Conservation (phyloP, 2,113 vertebrate species). For the Elachura formosa region DNA sequence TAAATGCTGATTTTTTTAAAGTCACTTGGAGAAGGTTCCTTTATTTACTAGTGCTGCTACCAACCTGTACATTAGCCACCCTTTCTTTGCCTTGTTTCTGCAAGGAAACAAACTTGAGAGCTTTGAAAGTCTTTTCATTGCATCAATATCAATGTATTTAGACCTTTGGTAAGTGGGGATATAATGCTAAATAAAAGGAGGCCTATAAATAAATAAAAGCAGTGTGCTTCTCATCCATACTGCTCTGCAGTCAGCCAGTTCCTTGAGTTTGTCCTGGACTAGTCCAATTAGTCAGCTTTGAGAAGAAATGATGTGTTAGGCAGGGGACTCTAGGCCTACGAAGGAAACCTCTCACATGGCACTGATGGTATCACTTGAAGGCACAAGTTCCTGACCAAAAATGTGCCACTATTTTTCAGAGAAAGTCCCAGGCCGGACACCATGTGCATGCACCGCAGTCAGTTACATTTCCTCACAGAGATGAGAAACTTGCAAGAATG, state of each 20-base stretch:
- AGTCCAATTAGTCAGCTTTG: not conserved
- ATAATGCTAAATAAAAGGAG: not conserved
- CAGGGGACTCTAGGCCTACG: not conserved
- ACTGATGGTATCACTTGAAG: not conserved
- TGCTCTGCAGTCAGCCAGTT: fast-evolving
- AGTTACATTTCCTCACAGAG: not conserved
- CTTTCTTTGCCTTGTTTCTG: not conserved
- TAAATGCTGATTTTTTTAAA: not conserved
- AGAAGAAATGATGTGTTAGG: not conserved
- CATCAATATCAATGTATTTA: not conserved
- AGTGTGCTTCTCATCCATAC: fast-evolving
- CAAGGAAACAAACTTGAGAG: not conserved
- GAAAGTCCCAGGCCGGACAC: not conserved
- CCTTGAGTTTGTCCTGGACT: not conserved
- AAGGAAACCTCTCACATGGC: not conserved
- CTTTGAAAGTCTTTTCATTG: not conserved
- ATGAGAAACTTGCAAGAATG: not conserved
- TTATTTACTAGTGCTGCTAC: not conserved
- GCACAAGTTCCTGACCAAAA: not conserved
- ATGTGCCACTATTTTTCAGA: not conserved
- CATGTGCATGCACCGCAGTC: fast-evolving
- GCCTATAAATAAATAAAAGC: not conserved
- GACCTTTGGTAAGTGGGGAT: not conserved
- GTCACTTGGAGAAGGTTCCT: not conserved
- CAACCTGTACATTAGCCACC: not conserved